Evolutionary conservation across 2,888 invertebrate genomes (phyloP).

Genomic region (Nomada hirtipes): DNA sequence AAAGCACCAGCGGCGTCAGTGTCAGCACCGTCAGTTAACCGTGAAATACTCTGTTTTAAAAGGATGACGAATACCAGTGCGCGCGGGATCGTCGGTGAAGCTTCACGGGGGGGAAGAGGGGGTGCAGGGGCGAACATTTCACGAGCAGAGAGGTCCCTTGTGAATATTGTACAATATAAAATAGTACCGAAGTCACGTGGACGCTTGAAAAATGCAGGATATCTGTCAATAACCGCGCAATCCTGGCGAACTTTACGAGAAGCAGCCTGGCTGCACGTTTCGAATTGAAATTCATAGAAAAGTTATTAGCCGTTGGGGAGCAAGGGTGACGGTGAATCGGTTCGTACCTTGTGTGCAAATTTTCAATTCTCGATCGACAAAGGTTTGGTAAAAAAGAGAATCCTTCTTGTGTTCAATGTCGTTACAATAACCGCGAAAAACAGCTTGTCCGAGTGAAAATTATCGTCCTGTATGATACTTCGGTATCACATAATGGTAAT

Average conservation of each 20-base stretch:
- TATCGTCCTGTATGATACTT: too few relatives aligned
- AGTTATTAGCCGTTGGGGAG: conserved; percentile 43
- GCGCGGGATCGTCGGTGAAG: neutral
- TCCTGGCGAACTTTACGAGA: conserved; percentile 6
- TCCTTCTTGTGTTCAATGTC: too few relatives aligned
- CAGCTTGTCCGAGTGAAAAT: too few relatives aligned
- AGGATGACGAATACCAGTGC: conserved; percentile 36
- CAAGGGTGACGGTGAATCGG: neutral
- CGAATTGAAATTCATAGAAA: conserved; percentile 39
- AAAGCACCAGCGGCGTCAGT: conserved; percentile 12
- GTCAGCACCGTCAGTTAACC: conserved; percentile 40
- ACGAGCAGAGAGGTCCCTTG: conserved; percentile 20
- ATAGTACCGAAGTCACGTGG: neutral
- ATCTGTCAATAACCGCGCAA: conserved; percentile 50
- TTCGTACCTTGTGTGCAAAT: too few relatives aligned
- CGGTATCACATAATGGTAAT: too few relatives aligned
- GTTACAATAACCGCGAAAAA: too few relatives aligned
- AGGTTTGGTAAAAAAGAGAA: too few relatives aligned
- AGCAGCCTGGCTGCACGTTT: neutral
- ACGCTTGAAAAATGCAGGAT: conserved; percentile 50
- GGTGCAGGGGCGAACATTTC: conserved; percentile 9
- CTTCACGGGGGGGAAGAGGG: neutral
- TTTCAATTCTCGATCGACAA: too few relatives aligned
- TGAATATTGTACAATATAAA: conserved; percentile 38
- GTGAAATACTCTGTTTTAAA: conserved; percentile 42